These are phyloP conservation scores for Drosophila nikananu DNA, from an alignment of 1,140 invertebrate genomes.

Conservation along the genomic window DNA sequence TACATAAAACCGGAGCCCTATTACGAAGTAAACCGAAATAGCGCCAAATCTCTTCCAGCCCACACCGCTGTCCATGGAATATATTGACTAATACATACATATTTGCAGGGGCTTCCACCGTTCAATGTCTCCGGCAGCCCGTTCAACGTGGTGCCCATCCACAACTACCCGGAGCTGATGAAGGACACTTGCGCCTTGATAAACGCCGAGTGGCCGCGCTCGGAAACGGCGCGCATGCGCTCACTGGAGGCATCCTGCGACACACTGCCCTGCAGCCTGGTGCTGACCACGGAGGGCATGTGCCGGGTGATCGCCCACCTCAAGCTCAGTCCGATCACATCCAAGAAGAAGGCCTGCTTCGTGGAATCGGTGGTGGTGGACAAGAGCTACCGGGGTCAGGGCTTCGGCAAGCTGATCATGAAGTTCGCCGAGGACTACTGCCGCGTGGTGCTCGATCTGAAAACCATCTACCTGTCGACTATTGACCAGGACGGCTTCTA, in stretches of 20 bases:
- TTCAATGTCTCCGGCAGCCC: constrained; percentile 84
- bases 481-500: constrained; percentile 92
- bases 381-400: constrained; percentile 89
- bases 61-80: background rate
- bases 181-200: constrained; percentile 89
- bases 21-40: constrained; percentile 73
- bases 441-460: constrained; percentile 87
- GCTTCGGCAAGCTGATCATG: constrained; percentile 90
- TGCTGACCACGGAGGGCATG: constrained; percentile 87
- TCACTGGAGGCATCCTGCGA: constrained; percentile 90
- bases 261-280: constrained; percentile 89
- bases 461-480: constrained; percentile 90
- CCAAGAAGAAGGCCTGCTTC: constrained; percentile 89
- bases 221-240: constrained; percentile 90
- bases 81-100: constrained; percentile 5
- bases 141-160: constrained; percentile 88
- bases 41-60: constrained; percentile 18
- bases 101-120: constrained; percentile 83
- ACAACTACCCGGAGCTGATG: constrained; percentile 89
- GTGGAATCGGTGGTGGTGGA: constrained; percentile 92
- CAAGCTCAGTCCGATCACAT: constrained; percentile 90
- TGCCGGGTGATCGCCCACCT: constrained; percentile 90
- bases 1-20: constrained; percentile 84
- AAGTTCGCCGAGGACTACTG: constrained; percentile 90
- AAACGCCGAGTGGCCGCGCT: constrained; percentile 93